Percentiles rank a stretch among this genome's conserved stretches.
Evolutionary conservation across 2,797 vertebrate species (phyloP).

Genomic region (Pseudomugil gertrudae): DNA sequence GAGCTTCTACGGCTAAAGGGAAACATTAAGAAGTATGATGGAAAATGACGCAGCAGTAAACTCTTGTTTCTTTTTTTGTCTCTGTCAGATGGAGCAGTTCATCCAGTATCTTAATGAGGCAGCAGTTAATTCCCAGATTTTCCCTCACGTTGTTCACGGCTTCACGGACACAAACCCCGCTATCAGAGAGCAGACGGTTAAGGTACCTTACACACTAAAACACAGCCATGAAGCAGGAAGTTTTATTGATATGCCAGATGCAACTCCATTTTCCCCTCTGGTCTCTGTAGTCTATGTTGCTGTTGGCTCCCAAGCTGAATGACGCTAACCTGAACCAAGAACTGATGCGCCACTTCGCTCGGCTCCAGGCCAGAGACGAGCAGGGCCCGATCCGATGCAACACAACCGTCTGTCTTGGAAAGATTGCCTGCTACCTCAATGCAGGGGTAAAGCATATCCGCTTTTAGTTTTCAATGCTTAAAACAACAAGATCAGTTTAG

Average conservation of each 20-base stretch:
- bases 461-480: background rate
- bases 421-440: constrained; percentile 92
- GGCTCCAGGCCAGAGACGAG: constrained; percentile 91
- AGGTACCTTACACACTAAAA: constrained; percentile 76
- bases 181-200: constrained; percentile 94
- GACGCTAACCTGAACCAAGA: constrained; percentile 91
- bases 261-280: background rate
- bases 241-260: background rate
- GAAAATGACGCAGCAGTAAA: no score
- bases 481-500: background rate
- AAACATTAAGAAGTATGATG: background rate
- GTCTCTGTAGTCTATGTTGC: constrained; percentile 88
- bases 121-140: constrained; percentile 93
- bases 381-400: constrained; percentile 96
- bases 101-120: constrained; percentile 93
- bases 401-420: constrained; percentile 94
- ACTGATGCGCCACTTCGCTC: constrained; percentile 92
- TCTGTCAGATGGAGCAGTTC: constrained; percentile 91
- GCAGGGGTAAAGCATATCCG: constrained; percentile 77
- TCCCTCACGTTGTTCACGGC: constrained; percentile 92
- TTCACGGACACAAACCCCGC: constrained; percentile 96
- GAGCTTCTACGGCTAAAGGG: no score
- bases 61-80: background rate
- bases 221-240: background rate
- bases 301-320: constrained; percentile 91